A percentile compares a stretch with the other conserved stretches of the same genome.
Evolutionary conservation across 1,140 invertebrate species (phyloP).

Genomic region (Centruroides sculpturatus): DNA sequence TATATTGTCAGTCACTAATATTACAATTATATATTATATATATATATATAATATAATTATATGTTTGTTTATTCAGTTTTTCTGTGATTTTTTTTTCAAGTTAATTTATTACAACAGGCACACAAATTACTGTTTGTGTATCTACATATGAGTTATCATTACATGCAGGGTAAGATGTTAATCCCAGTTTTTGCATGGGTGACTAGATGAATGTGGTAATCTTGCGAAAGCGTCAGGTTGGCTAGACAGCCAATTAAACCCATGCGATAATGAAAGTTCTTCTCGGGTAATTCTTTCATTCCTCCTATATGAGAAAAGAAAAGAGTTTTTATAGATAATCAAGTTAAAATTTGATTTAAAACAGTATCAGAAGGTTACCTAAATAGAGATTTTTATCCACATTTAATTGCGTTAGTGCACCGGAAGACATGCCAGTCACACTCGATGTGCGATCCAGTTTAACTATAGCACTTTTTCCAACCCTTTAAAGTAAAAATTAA

Average conservation of each 20-base stretch:
- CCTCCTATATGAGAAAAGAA: conserved; percentile 41
- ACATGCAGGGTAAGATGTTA: conserved; percentile 30
- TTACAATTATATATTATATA: no score
- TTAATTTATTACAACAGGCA: no score
- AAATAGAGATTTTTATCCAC: conserved; percentile 68
- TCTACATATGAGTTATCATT: no score
- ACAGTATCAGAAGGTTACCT: conserved; percentile 37
- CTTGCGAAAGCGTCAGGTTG: conserved; percentile 59
- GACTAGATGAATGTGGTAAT: conserved; percentile 47
- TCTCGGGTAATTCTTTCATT: conserved; percentile 44
- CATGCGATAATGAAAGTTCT: conserved; percentile 34
- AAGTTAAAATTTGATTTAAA: no score
- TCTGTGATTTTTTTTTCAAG: no score
- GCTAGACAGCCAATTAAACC: conserved; percentile 66
- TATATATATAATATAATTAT: no score
- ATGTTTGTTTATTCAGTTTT: no score
- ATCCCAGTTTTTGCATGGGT: conserved; percentile 40
- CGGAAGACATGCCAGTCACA: conserved; percentile 59
- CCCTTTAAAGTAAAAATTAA: no score
- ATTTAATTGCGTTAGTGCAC: conserved; percentile 68
- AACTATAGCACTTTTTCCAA: no score
- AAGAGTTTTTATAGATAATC: no score
- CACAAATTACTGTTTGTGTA: no score
- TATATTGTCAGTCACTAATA: no score
- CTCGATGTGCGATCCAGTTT: conserved; percentile 58